Evolutionary conservation across 2,888 invertebrate species (phyloP), one percentile per base, ranked within the genome.

Genomic region (Cheilosia vernalis): DNA sequence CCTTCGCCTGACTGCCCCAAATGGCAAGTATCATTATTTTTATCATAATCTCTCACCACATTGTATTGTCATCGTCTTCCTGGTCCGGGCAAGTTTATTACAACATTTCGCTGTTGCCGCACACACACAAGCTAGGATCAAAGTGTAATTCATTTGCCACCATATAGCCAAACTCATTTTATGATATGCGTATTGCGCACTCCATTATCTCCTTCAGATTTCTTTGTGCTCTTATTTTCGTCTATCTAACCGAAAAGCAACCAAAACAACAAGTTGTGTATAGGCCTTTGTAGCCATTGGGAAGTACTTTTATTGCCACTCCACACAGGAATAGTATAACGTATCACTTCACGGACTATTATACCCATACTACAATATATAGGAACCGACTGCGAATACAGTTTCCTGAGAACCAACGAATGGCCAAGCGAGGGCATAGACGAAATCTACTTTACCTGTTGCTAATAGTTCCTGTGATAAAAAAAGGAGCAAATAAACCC

Each of bases 371-470:
- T 6, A 24, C 1, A 27, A 27, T 53, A 37, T 60, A 70, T 19
- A 30, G 30, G 30, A 30, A 30, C 30, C 30, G 30, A 30, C 21
- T 10, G 30, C 13, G 42, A 47, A 37, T 56, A 47, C 42, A 40
- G 53, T 67, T 80, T 74, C 56, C 80, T 81, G 69, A 73, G 60
- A 67, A 44, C 53, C 24, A 47, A 70, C 40, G 66, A 73, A 66
- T 66, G 66, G 49, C 15, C 33, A 49, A 66, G 53, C 21, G 27
- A 33, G 17, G 30, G 63, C 63, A 69, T 70, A 60, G 70, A 76
- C 74, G 64, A 79, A 84, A 84, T 79, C 84, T 80, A 70, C 60
- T 84, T 84, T 84, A 84, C 84, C 79, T 84, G 79, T 84, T 84
- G 84, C 79, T 70, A 67, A 66, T 79, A 77, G 82, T 56, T 76